Percentiles rank a stretch among this genome's conserved stretches.
phyloP scores from a whole-genome alignment of 2,888 invertebrate genomes.

The Caenorhabditis imperialis region DNA sequence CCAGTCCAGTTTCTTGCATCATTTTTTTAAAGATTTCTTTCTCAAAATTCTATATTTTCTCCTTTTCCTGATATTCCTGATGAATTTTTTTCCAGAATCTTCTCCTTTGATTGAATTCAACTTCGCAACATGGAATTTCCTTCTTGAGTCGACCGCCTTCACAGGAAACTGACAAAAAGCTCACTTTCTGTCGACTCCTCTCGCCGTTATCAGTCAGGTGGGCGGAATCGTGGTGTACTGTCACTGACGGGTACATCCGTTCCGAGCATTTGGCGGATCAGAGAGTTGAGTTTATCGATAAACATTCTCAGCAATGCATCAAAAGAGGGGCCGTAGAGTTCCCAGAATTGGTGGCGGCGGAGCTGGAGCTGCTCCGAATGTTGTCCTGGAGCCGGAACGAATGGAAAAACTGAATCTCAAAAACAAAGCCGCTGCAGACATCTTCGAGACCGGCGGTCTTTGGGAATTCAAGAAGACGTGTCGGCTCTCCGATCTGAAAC shows the following conservation, averaged over 20 bases:
- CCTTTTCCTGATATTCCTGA: too few relatives aligned
- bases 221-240: conserved; percentile 88
- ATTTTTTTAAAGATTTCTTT: too few relatives aligned
- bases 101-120: conserved; percentile 28
- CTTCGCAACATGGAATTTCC: conserved; percentile 59
- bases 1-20: too few relatives aligned
- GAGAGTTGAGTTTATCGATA: conserved; percentile 86
- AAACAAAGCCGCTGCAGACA: too few relatives aligned
- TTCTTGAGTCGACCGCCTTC: conserved; percentile 67
- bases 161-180: conserved; percentile 70
- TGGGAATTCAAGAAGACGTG: too few relatives aligned
- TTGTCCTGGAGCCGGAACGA: too few relatives aligned
- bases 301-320: conserved; percentile 55
- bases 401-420: too few relatives aligned
- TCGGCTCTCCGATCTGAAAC: too few relatives aligned
- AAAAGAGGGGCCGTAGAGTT: conserved; percentile 81
- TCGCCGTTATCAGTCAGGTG: conserved; percentile 85
- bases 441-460: too few relatives aligned
- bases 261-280: conserved; percentile 88
- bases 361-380: too few relatives aligned
- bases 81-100: conserved; percentile 26
- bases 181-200: conserved; percentile 82
- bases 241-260: conserved; percentile 87
- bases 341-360: conserved; percentile 90
- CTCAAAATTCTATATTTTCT: too few relatives aligned